phyloP scores from a whole-genome alignment of 2,113 vertebrate genomes.

The Phylloscopus whistleri region DNA sequence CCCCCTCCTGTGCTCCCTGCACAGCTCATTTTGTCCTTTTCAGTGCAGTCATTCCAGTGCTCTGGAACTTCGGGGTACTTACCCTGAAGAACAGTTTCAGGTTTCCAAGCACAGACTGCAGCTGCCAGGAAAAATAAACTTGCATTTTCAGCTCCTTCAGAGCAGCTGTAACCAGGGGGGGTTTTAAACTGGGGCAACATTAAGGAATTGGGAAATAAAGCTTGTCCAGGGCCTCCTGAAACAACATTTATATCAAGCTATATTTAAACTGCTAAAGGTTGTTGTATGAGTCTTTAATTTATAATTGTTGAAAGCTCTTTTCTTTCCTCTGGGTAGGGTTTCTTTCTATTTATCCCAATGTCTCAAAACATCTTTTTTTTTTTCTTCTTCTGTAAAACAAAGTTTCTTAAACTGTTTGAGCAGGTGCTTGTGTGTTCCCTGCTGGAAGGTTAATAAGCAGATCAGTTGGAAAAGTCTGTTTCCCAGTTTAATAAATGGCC shows the following conservation, averaged over 20 bases:
- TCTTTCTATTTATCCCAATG: not conserved
- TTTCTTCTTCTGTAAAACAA: not conserved
- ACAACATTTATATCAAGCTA: not conserved
- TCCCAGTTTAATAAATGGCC: not conserved
- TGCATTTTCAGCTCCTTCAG: conserved; percentile 68
- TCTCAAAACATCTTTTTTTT: not conserved
- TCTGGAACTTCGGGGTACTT: conserved; percentile 72
- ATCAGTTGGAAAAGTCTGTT: not conserved
- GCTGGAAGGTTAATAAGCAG: not conserved
- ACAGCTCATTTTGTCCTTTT: conserved; percentile 74
- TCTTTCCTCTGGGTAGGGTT: not conserved
- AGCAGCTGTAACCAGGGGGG: conserved; percentile 59
- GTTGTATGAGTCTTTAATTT: not conserved
- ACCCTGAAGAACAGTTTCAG: conserved; percentile 74
- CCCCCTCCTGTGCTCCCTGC: conserved; percentile 49
- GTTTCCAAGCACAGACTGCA: conserved; percentile 76
- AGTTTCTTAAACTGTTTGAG: not conserved
- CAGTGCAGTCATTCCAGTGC: conserved; percentile 69
- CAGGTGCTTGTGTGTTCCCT: not conserved
- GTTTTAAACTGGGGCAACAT: conserved; percentile 20
- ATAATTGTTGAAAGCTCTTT: not conserved
- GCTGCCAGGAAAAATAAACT: conserved; percentile 80
- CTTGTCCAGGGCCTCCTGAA: not conserved
- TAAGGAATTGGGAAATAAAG: conserved; percentile 22
- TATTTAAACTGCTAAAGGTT: not conserved